Evolutionary conservation across 1,140 invertebrate genomes (phyloP).

Genomic region (Tenebrio molitor): DNA sequence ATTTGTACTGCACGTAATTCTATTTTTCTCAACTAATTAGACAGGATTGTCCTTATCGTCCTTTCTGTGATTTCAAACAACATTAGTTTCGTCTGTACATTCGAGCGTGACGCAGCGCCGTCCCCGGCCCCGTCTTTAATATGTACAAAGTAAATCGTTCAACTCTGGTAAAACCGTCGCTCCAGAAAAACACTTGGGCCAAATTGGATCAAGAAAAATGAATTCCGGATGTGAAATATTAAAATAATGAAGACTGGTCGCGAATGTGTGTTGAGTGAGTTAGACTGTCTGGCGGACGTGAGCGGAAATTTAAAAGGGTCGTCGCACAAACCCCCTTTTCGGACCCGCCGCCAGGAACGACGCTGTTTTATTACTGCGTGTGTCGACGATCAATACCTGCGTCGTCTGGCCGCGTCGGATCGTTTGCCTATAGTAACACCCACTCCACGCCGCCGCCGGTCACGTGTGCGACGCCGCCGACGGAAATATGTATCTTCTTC

Average conservation of each 20-base stretch:
- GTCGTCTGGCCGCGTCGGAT: slow-evolving; percentile 33
- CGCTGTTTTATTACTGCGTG: slow-evolving; percentile 44
- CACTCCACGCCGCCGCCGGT: slow-evolving; percentile 19
- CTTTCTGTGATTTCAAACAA: no score
- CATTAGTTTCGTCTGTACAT: no score
- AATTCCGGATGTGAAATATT: slow-evolving; percentile 33
- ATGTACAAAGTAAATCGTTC: neutral
- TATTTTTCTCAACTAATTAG: no score
- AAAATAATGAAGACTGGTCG: slow-evolving; percentile 33
- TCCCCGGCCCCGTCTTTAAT: neutral
- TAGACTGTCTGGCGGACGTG: slow-evolving; percentile 20
- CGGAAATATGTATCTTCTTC: neutral
- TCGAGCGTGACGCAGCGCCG: neutral
- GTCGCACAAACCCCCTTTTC: slow-evolving; percentile 20
- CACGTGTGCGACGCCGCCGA: slow-evolving; percentile 5
- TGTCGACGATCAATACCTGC: slow-evolving; percentile 43
- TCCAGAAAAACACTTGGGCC: slow-evolving; percentile 1
- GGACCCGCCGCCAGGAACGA: slow-evolving; percentile 38
- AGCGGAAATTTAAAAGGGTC: slow-evolving; percentile 31
- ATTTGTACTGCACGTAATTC: no score
- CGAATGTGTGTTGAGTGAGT: slow-evolving; percentile 37
- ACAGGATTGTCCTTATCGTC: no score
- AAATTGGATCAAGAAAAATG: slow-evolving; percentile 30
- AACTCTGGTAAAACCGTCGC: neutral
- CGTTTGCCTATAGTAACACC: slow-evolving; percentile 37